Conservation (phyloP, 1,140 invertebrate species). For the Euura saliciscinereae region DNA sequence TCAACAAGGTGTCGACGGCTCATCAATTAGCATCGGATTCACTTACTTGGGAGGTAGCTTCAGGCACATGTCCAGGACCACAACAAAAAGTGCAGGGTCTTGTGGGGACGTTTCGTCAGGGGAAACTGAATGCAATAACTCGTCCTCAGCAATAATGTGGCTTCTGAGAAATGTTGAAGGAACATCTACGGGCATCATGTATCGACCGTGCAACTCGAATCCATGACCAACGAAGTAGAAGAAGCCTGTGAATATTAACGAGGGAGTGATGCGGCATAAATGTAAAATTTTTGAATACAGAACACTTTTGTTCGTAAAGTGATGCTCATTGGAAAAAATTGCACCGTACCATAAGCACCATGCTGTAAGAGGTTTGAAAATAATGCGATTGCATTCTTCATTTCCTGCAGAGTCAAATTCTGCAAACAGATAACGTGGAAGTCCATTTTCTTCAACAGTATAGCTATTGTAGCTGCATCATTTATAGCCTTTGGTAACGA, state of each 20-base stretch:
- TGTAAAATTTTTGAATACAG: neutral
- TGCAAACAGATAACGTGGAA: conserved; percentile 49
- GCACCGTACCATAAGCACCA: conserved; percentile 45
- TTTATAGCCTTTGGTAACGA: conserved; percentile 39
- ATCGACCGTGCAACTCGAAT: conserved; percentile 53
- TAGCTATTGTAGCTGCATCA: conserved; percentile 45
- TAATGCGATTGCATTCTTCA: conserved; percentile 45
- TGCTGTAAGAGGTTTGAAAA: conserved; percentile 41
- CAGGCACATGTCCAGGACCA: conserved; percentile 53
- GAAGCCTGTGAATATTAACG: conserved; percentile 35
- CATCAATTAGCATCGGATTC: no score
- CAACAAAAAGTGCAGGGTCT: conserved; percentile 47
- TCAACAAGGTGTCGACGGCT: no score
- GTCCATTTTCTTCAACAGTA: conserved; percentile 44
- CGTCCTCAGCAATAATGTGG: conserved; percentile 49
- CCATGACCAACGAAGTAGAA: conserved; percentile 57
- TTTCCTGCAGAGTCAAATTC: conserved; percentile 44
- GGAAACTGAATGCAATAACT: conserved; percentile 33
- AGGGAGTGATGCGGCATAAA: neutral
- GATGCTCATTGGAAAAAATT: neutral
- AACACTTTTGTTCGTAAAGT: neutral
- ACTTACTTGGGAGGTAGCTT: conserved; percentile 40
- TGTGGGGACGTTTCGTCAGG: conserved; percentile 34
- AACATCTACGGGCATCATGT: conserved; percentile 49
- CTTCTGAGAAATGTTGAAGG: conserved; percentile 40